Evolutionary conservation across 2,797 vertebrate genomes (phyloP), one percentile per base, ranked within the genome.

Genomic region (Tiaroga cobitis): DNA sequence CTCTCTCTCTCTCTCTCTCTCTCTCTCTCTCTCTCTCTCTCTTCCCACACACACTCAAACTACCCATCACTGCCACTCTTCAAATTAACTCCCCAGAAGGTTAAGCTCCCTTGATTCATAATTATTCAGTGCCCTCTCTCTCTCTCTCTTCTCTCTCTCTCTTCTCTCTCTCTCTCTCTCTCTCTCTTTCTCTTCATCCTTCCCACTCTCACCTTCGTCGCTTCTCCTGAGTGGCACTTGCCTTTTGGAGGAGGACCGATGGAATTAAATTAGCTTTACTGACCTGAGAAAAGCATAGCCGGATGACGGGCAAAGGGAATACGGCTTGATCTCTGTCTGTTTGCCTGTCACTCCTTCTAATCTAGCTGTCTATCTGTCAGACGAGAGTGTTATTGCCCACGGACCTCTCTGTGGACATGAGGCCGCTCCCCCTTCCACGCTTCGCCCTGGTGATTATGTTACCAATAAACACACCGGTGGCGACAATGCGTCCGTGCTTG

Each of bases 71-170:
- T 82, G 93, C 92, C 91, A 90, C 93, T 93, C 93, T 93, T 96
- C 93, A 96, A 95, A 96, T 96, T 95, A 96, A 96, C 94, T 96
- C 93, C 92, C 93, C 92, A 92, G 94, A 95, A 95, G 94, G 94
- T 95, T 95, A 95, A 94, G 93, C 93, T 94, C 91, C 93, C 90
- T 93, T 68, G 94, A 94, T 95, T 95, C 93, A 95, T 96, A 95
- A 96, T 95, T 95, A 95, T 95, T 95, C 94, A 94, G 92, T 92
- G 90, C 90, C 32, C 90, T 90, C 87, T 88, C 89, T 82, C 90
- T 88, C 89, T 90, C 87, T 88, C 89, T 83, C 90, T 88, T n/a
- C n/a, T n/a, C n/a, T n/a, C n/a, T 88, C 89, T 90, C 87, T 88
- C 89, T 82, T 89, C 89, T 90, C 87, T 88, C 89, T 82, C 90